Conservation (phyloP, 2,797 vertebrate species). For the Garrulus glandarius region DNA sequence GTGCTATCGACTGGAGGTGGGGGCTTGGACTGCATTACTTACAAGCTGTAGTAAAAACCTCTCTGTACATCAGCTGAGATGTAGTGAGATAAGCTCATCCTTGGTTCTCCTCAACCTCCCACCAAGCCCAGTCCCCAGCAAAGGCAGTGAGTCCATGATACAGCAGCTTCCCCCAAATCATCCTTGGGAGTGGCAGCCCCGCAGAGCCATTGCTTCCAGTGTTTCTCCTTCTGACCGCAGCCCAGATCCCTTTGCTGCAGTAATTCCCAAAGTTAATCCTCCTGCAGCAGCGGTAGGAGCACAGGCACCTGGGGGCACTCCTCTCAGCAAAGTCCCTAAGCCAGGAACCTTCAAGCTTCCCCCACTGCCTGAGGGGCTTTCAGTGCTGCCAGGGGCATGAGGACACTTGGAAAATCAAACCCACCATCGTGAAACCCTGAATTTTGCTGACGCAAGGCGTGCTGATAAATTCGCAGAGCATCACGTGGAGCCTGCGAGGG, state of each 20-base stretch:
- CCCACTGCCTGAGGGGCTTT: fast-evolving
- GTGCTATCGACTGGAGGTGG: background rate
- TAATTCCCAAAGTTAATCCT: background rate
- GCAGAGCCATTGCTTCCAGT: fast-evolving
- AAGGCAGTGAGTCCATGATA: fast-evolving
- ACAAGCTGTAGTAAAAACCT: background rate
- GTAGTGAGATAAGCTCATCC: background rate
- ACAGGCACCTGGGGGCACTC: fast-evolving
- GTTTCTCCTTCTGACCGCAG: background rate
- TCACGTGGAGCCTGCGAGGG: constrained; percentile 7
- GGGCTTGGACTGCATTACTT: background rate
- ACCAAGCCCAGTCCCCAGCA: background rate
- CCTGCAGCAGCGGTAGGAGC: background rate
- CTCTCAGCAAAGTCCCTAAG: fast-evolving
- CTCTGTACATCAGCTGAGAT: background rate
- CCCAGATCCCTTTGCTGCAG: background rate
- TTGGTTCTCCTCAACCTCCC: background rate
- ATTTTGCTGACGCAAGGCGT: background rate
- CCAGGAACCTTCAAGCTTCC: background rate
- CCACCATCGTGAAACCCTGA: background rate
- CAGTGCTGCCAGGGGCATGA: fast-evolving
- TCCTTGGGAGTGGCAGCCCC: background rate
- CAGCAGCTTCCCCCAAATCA: background rate
- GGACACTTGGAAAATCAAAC: background rate
- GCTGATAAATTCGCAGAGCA: background rate